Evolutionary conservation across 2,797 vertebrate genomes (phyloP).

Genomic region (Syngnathus acus): DNA sequence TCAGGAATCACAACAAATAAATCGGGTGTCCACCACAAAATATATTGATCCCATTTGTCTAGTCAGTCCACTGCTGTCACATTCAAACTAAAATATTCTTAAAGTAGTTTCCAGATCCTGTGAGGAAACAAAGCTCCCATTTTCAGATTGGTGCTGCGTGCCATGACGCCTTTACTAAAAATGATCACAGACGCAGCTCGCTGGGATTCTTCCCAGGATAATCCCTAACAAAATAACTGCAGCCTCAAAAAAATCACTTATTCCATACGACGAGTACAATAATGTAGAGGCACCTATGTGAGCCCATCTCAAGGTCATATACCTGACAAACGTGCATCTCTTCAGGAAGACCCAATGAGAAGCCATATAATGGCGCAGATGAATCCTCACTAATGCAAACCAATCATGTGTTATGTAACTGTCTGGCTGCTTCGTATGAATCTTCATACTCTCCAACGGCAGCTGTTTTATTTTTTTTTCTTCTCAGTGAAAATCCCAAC

Average conservation of each 20-base stretch:
- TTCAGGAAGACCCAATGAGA: slow-evolving; percentile 26
- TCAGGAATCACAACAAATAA: slow-evolving; percentile 51
- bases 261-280: slow-evolving; percentile 35
- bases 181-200: slow-evolving; percentile 41
- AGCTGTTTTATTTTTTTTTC: slow-evolving; percentile 15
- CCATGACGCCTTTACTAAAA: slow-evolving; percentile 61
- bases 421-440: slow-evolving; percentile 38
- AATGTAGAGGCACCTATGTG: slow-evolving; percentile 18
- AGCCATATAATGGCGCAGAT: slow-evolving; percentile 25
- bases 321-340: slow-evolving; percentile 34
- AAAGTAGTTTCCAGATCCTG: slow-evolving; percentile 22
- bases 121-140: slow-evolving; percentile 27
- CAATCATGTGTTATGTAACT: slow-evolving; percentile 47
- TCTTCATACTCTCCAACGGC: slow-evolving; percentile 27
- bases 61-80: background rate
- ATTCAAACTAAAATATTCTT: background rate
- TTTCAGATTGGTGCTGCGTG: slow-evolving; percentile 44
- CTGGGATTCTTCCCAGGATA: slow-evolving; percentile 41
- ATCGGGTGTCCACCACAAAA: slow-evolving; percentile 5
- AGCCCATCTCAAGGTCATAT: slow-evolving; percentile 46
- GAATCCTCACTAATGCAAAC: slow-evolving; percentile 44
- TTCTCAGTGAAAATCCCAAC: slow-evolving; percentile 30
- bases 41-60: background rate
- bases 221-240: slow-evolving; percentile 37
- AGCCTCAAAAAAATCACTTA: slow-evolving; percentile 41